Evolutionary conservation across 2,797 vertebrate species (phyloP).

Genomic region (Pseudochirops corinnae): DNA sequence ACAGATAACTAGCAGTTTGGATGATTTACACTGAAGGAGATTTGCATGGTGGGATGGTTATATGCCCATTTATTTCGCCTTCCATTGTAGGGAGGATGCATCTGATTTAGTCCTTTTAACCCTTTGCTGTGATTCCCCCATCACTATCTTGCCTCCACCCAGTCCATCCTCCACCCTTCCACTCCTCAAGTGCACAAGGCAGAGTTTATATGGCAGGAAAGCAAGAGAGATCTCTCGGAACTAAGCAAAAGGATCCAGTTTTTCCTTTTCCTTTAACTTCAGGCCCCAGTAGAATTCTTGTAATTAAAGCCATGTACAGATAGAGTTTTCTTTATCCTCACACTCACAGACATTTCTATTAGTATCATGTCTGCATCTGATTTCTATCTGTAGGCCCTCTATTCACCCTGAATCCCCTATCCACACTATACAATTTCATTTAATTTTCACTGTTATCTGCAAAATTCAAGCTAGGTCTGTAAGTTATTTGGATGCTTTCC

Average conservation of each 20-base stretch:
- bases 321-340: neutral
- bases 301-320: neutral
- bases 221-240: slow-evolving; percentile 38
- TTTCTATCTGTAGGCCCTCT: neutral
- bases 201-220: neutral
- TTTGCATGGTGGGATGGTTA: slow-evolving; percentile 65
- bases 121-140: slow-evolving; percentile 50
- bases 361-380: slow-evolving; percentile 5
- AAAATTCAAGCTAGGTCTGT: neutral
- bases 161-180: neutral
- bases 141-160: neutral
- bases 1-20: slow-evolving; percentile 72
- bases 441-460: neutral
- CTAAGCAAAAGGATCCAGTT: neutral
- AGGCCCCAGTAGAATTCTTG: neutral
- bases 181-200: neutral
- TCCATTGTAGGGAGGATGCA: slow-evolving; percentile 35
- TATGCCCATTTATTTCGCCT: slow-evolving; percentile 63
- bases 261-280: neutral
- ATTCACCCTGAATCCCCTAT: slow-evolving; percentile 8
- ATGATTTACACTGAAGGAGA: slow-evolving; percentile 77
- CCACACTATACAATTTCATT: neutral
- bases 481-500: neutral
- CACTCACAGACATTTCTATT: slow-evolving; percentile 11
- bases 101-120: slow-evolving; percentile 50